These are phyloP conservation scores for Ceratosolen fusciceps DNA, from an alignment of 1,140 invertebrate species.

Conservation along the genomic window DNA sequence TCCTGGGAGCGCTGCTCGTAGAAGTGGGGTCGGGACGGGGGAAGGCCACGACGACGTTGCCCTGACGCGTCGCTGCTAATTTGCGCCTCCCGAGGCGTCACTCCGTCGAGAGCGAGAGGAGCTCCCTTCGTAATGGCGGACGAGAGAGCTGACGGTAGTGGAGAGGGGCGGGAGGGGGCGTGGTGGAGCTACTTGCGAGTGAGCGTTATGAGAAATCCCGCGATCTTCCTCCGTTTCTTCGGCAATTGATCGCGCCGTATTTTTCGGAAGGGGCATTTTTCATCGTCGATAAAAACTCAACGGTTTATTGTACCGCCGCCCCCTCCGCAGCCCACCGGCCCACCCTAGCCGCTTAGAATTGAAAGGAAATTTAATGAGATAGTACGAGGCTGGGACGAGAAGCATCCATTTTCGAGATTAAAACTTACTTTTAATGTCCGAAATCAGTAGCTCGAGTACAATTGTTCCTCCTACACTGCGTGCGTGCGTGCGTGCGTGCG, in stretches of 20 bases:
- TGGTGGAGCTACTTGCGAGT: too few species aligned
- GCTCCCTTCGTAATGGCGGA: too few species aligned
- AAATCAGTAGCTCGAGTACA: not conserved
- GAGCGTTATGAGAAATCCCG: conserved; percentile 7
- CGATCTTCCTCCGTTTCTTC: not conserved
- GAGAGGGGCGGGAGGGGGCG: too few species aligned
- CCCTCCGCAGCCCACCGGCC: too few species aligned
- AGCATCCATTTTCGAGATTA: conserved; percentile 4
- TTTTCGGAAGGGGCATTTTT: not conserved
- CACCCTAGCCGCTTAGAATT: not conserved
- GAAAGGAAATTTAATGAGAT: conserved; percentile 16
- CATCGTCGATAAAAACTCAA: conserved; percentile 7
- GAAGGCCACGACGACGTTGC: too few species aligned
- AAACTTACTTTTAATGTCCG: not conserved
- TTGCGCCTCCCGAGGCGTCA: not conserved
- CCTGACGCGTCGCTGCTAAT: not conserved
- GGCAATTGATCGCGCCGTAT: not conserved
- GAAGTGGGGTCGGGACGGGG: not conserved
- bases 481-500: too few species aligned
- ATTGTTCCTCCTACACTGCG: too few species aligned
- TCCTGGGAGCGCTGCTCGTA: not conserved
- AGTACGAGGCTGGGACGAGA: not conserved
- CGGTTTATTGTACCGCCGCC: not conserved
- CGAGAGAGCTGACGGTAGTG: too few species aligned
- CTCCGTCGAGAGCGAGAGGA: too few species aligned